Percentiles rank a stretch among this genome's conserved stretches.
Evolutionary conservation across 2,888 invertebrate genomes (phyloP).

Genomic region (Dinocampus coccinellae): DNA sequence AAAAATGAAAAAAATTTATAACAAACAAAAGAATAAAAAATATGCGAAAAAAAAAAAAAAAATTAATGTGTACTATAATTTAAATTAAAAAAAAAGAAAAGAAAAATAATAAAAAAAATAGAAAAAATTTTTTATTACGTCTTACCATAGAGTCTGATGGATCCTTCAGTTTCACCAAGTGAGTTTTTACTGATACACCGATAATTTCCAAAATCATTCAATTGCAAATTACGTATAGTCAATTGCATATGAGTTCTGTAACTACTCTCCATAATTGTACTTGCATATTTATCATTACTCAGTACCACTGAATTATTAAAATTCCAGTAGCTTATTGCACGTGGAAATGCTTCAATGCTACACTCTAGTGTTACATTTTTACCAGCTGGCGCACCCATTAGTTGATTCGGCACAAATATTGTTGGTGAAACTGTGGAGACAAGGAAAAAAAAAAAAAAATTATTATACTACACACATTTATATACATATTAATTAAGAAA

Average conservation of each 20-base stretch:
- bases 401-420: conserved; percentile 95
- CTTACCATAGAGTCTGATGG: conserved; percentile 91
- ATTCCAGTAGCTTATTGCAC: conserved; percentile 94
- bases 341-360: conserved; percentile 92
- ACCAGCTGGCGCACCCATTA: conserved; percentile 91
- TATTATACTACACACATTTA: too few species aligned
- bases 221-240: conserved; percentile 86
- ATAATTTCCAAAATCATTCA: conserved; percentile 91
- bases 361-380: conserved; percentile 94
- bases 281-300: conserved; percentile 89
- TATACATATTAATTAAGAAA: neutral
- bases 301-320: conserved; percentile 91
- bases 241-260: conserved; percentile 92
- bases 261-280: conserved; percentile 86
- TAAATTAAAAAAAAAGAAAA: neutral
- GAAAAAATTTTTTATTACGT: conserved; percentile 46
- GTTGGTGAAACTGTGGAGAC: conserved; percentile 88
- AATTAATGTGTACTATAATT: too few species aligned
- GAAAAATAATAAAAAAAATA: conserved; percentile 41
- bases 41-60: conserved; percentile 32
- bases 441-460: conserved; percentile 41
- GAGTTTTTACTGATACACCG: conserved; percentile 95
- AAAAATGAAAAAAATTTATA: too few species aligned
- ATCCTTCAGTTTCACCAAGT: conserved; percentile 92
- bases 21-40: conserved; percentile 32